A percentile compares a stretch with the other conserved stretches of the same genome.
These are phyloP conservation scores for Parus major DNA, from an alignment of 2,113 vertebrate genomes.

Conservation along the genomic window DNA sequence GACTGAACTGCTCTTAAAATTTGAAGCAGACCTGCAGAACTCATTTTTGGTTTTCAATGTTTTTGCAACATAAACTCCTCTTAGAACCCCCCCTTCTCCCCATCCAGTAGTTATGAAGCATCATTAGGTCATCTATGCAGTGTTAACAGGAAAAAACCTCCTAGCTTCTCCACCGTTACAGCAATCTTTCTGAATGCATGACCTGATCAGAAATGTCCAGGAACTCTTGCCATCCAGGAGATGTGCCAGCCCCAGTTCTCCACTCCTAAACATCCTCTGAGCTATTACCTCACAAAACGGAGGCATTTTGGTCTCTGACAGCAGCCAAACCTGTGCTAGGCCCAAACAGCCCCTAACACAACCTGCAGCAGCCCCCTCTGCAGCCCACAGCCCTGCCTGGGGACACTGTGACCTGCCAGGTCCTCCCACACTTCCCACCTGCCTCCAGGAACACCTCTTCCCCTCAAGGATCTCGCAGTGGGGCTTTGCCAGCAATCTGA, in stretches of 20 bases:
- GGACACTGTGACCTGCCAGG: neutral
- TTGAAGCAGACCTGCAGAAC: neutral
- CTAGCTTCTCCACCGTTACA: neutral
- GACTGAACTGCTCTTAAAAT: neutral
- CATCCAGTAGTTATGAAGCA: neutral
- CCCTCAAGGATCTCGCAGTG: fast-evolving
- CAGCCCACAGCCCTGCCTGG: neutral
- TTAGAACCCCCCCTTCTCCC: neutral
- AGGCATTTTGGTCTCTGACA: neutral
- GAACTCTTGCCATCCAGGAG: neutral
- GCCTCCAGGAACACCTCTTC: neutral
- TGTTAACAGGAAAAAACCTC: neutral
- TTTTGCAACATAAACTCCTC: neutral
- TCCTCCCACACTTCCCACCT: neutral
- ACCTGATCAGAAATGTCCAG: neutral
- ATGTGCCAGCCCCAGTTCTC: neutral
- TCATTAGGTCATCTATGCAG: neutral
- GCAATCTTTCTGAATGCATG: fast-evolving
- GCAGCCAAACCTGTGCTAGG: neutral
- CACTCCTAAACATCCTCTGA: neutral
- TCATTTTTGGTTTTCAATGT: neutral
- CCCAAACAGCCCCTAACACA: fast-evolving
- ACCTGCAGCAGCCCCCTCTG: neutral
- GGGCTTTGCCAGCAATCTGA: neutral
- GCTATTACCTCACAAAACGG: neutral